Percentiles rank a stretch among this genome's conserved stretches.
Conservation (phyloP, 2,888 invertebrate species). For the Hesperia comma region DNA sequence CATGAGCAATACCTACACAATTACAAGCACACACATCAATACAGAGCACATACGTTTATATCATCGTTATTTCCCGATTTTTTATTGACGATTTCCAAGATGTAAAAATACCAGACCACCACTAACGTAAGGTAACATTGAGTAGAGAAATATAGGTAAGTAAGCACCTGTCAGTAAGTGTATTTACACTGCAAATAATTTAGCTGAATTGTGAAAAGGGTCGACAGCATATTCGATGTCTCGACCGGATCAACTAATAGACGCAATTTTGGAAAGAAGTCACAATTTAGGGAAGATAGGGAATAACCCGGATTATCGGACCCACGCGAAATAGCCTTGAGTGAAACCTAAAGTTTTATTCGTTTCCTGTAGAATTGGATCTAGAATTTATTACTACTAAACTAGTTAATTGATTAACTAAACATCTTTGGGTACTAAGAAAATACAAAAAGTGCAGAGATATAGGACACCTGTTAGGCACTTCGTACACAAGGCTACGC, state of each 20-base stretch:
- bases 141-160: not conserved
- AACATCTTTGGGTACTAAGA: too few species aligned
- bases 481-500: too few species aligned
- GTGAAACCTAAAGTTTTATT: not conserved
- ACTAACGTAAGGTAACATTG: not conserved
- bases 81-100: not conserved
- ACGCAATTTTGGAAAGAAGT: slow-evolving; percentile 5
- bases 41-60: too few species aligned
- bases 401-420: too few species aligned
- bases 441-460: too few species aligned
- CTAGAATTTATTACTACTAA: too few species aligned
- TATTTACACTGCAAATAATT: slow-evolving; percentile 1
- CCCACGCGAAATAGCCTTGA: not conserved
- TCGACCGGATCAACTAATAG: slow-evolving; percentile 6
- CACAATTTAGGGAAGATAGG: not conserved
- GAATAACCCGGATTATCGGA: slow-evolving; percentile 6
- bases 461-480: too few species aligned
- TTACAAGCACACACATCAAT: too few species aligned
- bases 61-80: too few species aligned
- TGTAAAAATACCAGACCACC: not conserved
- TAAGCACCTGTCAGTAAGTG: not conserved
- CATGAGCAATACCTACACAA: too few species aligned
- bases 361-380: too few species aligned
- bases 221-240: slow-evolving; percentile 12
- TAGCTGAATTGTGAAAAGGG: slow-evolving; percentile 6